Evolutionary conservation across 2,113 vertebrate genomes (phyloP).

Genomic region (Cariama cristata): DNA sequence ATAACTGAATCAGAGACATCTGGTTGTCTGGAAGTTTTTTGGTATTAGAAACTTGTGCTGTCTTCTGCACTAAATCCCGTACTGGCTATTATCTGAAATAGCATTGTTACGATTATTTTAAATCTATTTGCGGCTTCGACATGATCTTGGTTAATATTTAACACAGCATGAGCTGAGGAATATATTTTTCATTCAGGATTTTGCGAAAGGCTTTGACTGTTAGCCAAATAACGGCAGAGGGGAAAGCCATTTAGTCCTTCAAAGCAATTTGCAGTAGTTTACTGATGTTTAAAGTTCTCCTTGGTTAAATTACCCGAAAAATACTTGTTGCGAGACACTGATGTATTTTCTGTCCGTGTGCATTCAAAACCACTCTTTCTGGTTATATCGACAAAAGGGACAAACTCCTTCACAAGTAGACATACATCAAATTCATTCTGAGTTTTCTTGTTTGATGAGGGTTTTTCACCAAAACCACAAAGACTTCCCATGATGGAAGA

Average conservation of each 20-base stretch:
- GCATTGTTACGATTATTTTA: neutral
- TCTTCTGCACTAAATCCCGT: neutral
- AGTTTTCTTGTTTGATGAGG: neutral
- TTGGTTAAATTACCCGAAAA: neutral
- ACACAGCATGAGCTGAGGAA: neutral
- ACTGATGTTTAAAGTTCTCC: neutral
- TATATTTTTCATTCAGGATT: neutral
- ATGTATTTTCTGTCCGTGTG: fast-evolving
- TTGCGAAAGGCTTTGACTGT: neutral
- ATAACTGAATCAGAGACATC: neutral
- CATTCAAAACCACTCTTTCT: neutral
- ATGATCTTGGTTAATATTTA: neutral
- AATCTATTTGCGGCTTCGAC: neutral
- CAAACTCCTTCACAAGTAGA: neutral
- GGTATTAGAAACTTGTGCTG: neutral
- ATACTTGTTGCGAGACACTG: neutral
- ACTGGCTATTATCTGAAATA: neutral
- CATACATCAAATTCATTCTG: fast-evolving
- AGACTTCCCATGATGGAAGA: neutral
- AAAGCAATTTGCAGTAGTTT: neutral
- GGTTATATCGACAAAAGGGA: neutral
- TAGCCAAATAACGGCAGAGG: neutral
- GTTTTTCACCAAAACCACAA: neutral
- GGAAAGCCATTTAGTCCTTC: neutral
- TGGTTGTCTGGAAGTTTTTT: neutral